Evolutionary conservation across 2,888 invertebrate species (phyloP), one percentile per base, ranked within the genome.

Genomic region (Eustalomyia histrio): DNA sequence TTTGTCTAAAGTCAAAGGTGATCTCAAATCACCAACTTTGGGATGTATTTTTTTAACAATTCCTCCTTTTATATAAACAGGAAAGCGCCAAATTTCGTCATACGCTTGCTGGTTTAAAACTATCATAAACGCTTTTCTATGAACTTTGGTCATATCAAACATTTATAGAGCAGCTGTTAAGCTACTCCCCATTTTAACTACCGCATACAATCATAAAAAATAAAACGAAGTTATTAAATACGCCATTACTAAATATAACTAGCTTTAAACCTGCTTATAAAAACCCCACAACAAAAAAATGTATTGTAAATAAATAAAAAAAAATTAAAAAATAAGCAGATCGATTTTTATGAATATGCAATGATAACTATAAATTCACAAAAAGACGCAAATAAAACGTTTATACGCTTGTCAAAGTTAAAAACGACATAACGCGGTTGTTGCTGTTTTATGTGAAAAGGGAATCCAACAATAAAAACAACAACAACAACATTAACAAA

Each of bases 271-370:
- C 33, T 61, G 43, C 61, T 53, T 39, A 21, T 29, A 60, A 65
- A 21, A 43, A 14, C 50, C 39, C 10, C 55, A 61, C 53, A 52
- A 21, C 21, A 29, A 29, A 64, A 58, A 43, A 12, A 60, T n/a
- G n/a, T n/a, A n/a, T n/a, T n/a, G n/a, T 55, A 67, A 55, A 72
- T 50, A 47, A 29, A 29, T 6, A 55, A 35, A 58, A 35, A 24
- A 17, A 52, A 58, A 69, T 72, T 16, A 71, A 57, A 57, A 16
- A 74, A n/a, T 57, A 74, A 74, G 52, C 57, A 60, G 33, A 71
- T 60, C 83, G 85, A 85, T 87, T 85, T 86, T 86, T 87, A 87
- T 87, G 86, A 87, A 87, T 87, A 87, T 87, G 84, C 87, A 88
- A 84, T 86, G 86, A 87, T 86, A 85, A 86, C 63, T 29, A 24